Evolutionary conservation across 2,797 vertebrate species (phyloP).

Genomic region (Cossypha caffra): DNA sequence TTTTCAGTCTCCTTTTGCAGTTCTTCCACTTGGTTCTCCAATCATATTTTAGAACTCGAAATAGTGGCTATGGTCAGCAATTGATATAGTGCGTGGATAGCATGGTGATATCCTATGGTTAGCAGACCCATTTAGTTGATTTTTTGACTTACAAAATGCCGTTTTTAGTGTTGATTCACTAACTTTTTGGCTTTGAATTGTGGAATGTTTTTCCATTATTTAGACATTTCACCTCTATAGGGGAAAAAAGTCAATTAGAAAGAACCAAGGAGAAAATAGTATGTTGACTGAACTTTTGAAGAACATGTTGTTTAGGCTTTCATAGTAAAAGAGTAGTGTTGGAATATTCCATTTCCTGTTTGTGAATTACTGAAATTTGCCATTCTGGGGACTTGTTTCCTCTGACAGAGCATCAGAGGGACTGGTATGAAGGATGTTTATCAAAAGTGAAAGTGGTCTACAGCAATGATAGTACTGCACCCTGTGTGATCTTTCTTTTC

Average conservation of each 20-base stretch:
- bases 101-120: neutral
- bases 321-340: neutral
- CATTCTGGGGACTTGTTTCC: neutral
- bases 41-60: neutral
- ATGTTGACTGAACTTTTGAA: neutral
- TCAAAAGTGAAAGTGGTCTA: neutral
- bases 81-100: neutral
- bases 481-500: neutral
- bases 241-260: neutral
- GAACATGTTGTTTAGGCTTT: neutral
- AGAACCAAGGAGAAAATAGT: neutral
- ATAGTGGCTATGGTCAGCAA: neutral
- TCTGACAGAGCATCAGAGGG: neutral
- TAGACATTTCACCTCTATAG: neutral
- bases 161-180: neutral
- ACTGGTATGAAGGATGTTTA: neutral
- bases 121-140: neutral
- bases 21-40: neutral
- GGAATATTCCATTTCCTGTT: neutral
- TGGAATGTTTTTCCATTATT: neutral
- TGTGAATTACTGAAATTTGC: neutral
- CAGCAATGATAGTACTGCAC: neutral
- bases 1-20: neutral
- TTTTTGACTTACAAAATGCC: neutral
- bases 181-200: neutral